Evolutionary conservation across 2,797 vertebrate species (phyloP).

Genomic region (Remorina albescens): DNA sequence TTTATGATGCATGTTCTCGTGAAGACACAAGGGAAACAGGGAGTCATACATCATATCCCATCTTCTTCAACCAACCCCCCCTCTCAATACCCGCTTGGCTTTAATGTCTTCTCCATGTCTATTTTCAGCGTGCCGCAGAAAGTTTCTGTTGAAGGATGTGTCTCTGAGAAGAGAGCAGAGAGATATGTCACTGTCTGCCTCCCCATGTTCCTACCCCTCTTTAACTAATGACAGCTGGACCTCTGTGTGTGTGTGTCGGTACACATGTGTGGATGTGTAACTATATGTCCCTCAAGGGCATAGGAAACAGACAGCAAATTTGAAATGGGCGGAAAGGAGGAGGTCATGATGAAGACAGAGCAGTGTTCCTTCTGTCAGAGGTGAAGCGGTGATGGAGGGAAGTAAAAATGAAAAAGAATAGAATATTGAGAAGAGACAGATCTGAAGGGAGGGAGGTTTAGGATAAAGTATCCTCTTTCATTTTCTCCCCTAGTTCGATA

Average conservation of each 20-base stretch:
- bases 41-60: conserved; percentile 63
- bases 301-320: background rate
- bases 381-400: conserved; percentile 42
- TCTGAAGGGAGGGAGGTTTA: conserved; percentile 39
- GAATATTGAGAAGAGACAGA: conserved; percentile 44
- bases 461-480: conserved; percentile 55
- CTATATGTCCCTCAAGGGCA: conserved; percentile 39
- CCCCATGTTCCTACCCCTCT: conserved; percentile 67
- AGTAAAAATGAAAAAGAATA: conserved; percentile 29
- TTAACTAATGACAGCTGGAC: conserved; percentile 78
- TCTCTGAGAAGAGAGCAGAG: conserved; percentile 74
- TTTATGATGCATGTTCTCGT: conserved; percentile 46
- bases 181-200: conserved; percentile 81
- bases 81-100: conserved; percentile 73
- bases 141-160: conserved; percentile 81
- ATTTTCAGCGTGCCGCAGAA: conserved; percentile 76
- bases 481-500: conserved; percentile 60
- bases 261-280: conserved; percentile 28
- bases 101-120: conserved; percentile 84
- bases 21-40: conserved; percentile 46
- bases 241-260: conserved; percentile 21
- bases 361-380: conserved; percentile 53
- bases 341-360: conserved; percentile 46
- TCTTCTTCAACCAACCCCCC: conserved; percentile 68
- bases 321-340: conserved; percentile 40